Conservation (phyloP, 1,140 invertebrate genomes). For the Rhynchophorus ferrugineus region DNA sequence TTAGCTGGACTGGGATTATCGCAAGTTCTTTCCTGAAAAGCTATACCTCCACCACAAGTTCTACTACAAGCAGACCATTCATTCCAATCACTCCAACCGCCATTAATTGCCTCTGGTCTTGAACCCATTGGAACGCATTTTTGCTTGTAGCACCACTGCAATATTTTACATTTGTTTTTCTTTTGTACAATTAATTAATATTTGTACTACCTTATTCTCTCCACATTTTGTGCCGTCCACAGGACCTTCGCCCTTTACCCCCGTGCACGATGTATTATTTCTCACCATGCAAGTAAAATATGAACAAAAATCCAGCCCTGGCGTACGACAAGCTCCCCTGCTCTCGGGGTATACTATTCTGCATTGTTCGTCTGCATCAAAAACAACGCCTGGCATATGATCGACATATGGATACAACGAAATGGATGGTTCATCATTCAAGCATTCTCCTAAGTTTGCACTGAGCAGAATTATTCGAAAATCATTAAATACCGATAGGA, state of each 20-base stretch:
- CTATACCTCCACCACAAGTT: conserved; percentile 56
- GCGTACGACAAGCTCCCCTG: neutral
- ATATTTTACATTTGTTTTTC: neutral
- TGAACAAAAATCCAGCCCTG: neutral
- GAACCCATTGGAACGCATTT: conserved; percentile 55
- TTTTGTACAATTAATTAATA: neutral
- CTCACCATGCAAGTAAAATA: neutral
- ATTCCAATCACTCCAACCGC: conserved; percentile 57
- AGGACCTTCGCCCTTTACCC: conserved; percentile 46
- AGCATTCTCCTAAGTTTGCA: conserved; percentile 46
- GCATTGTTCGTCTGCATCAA: conserved; percentile 40
- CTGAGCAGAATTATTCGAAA: conserved; percentile 42
- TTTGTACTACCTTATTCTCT: conserved; percentile 41
- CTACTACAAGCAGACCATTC: conserved; percentile 50
- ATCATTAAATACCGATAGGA: conserved; percentile 40
- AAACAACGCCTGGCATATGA: conserved; percentile 10
- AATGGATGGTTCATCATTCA: neutral
- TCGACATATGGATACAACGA: neutral
- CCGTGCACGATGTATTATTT: neutral
- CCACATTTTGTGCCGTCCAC: conserved; percentile 63
- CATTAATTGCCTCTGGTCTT: conserved; percentile 52
- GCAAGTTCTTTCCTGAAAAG: conserved; percentile 42
- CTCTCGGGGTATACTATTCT: neutral
- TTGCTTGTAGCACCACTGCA: conserved; percentile 57
- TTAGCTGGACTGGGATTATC: conserved; percentile 50